Evolutionary conservation across 2,797 vertebrate genomes (phyloP).

Genomic region (Loris lydekkerianus): DNA sequence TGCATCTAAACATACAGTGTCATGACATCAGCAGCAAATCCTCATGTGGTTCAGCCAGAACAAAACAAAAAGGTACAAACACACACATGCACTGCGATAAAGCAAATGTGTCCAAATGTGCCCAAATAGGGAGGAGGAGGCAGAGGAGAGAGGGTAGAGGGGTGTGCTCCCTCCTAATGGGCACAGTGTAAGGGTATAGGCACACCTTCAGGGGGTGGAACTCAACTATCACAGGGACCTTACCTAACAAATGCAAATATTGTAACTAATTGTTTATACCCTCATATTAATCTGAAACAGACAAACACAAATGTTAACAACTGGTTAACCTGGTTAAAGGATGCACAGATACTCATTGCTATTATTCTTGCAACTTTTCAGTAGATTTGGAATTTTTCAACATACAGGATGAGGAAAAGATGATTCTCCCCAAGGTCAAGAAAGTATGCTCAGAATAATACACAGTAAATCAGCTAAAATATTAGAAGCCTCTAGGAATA

Average conservation of each 20-base stretch:
- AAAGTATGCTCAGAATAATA: slow-evolving; percentile 1
- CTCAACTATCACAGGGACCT: too few species aligned
- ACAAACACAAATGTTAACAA: neutral
- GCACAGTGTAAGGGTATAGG: too few species aligned
- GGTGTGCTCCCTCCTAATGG: too few species aligned
- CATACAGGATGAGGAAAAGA: neutral
- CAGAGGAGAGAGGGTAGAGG: too few species aligned
- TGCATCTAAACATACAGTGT: neutral
- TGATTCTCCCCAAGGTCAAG: neutral
- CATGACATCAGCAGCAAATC: neutral
- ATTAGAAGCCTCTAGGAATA: neutral
- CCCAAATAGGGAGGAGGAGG: too few species aligned
- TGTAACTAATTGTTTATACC: too few species aligned
- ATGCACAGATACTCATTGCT: neutral
- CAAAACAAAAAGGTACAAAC: neutral
- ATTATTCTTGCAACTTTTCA: neutral
- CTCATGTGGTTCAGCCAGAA: slow-evolving; percentile 5
- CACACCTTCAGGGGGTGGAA: too few species aligned
- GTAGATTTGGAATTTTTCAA: neutral
- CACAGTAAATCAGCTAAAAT: neutral
- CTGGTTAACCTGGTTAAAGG: neutral
- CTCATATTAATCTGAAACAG: too few species aligned
- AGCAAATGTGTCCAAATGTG: neutral
- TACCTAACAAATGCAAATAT: too few species aligned
- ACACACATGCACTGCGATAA: neutral